Evolutionary conservation across 2,113 vertebrate genomes (phyloP), one percentile per base, ranked within the genome.

Genomic region (Tyrannus savana): DNA sequence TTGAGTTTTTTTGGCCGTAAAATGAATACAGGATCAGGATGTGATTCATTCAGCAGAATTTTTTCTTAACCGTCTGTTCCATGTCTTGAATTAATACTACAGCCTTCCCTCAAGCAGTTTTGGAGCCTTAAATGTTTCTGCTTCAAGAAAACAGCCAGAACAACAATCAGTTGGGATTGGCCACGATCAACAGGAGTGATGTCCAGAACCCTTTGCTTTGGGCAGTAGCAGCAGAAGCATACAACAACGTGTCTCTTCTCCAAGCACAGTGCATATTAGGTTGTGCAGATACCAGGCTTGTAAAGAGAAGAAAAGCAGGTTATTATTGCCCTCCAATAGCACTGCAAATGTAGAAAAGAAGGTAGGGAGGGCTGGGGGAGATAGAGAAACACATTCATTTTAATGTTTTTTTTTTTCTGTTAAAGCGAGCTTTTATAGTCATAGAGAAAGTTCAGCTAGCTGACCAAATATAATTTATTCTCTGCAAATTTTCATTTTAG

Each of bases 41-140:
- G 19, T 66, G 59, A 76, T 80, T 84, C 78, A 79, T 11, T 69
- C 87, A 81, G 31, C 1, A 19, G 37, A 79, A 37, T 39, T 66
- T 83, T 47, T 66, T 85, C 59, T 92, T 87, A 85, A 68, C 58
- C 74, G 74, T 74, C 55, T 89, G 84, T 71, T 95, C 24, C 14
- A 12, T 30, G 71, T 44, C 47, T 95, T 95, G 35, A 91, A 76
- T 84, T 89, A 74, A 60, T 87, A 52, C 50, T 73, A 71, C 19
- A 80, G 2, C 41, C 62, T 67, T 87, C n/a, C 53, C 44, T 46
- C 28, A n/a, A 72, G 66, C 50, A 42, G 10, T 53, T 95, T 75
- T 69, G 22, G 44, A 77, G 21, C 49, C 72, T 76, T 85, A 69
- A 21, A 44, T 69, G 76, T 67, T 64, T 60, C 53, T 78, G 24